Evolutionary conservation across 2,113 vertebrate genomes (phyloP), one percentile per base, ranked within the genome.

Genomic region (Morone chrysops): DNA sequence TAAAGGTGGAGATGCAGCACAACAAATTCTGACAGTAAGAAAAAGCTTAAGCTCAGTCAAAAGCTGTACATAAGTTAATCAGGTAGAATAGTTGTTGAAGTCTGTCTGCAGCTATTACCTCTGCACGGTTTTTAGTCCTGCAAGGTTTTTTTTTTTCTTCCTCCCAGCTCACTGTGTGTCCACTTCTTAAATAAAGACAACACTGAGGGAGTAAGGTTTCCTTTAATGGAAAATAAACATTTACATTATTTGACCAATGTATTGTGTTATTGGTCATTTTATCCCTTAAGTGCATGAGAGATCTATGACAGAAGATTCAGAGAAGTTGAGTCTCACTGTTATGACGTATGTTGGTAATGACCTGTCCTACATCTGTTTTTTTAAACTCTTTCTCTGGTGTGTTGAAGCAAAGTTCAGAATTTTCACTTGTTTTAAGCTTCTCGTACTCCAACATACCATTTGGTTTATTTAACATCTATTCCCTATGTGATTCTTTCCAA

Each of bases 401-500:
- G 20, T 76, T 25, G 8, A 31, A 18, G 38, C n/a, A 45, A 13
- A 70, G 11, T 31, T 53, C 5, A 48, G 17, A 20, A 61, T 77
- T 13, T 25, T 36, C n/a, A 25, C n/a, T 41, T 6, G 9, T 36
- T 25, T 18, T 17, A 65, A 66, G 51, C 6, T 2, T 22, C 50
- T 45, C 17, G 61, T 41, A n/a, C 12, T 45, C 54, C 13, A 47
- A 69, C 38, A 18, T 36, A 12, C 20, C 17, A n/a, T 38, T 31
- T 57, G 4, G 18, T 31, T 31, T 17, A 5, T 56, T 40, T 11
- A 20, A 4, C 4, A 56, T 36, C 2, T 11, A 10, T 6, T 48
- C 6, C 6, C 31, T 51, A 43, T 20, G 10, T 65, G 4, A 8
- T 43, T 14, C 20, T 73, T 8, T 84, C 80, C 54, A 87, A 96